Evolutionary conservation across 2,888 invertebrate species (phyloP).

Genomic region (Melipona beecheii): DNA sequence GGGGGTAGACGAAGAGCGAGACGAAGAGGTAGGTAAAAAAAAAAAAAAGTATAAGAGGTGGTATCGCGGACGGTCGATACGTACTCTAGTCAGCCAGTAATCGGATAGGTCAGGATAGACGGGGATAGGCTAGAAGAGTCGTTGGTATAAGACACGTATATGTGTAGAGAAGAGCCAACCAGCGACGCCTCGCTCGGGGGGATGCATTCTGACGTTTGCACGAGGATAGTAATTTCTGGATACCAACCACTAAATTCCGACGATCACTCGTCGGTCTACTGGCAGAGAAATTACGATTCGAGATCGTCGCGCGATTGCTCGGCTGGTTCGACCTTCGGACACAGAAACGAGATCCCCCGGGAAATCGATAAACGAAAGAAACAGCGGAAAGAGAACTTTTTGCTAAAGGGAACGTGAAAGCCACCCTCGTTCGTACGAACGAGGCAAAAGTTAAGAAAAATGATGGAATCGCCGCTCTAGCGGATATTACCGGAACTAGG

Average conservation of each 20-base stretch:
- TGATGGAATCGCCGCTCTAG: slow-evolving; percentile 77
- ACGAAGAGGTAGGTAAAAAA: slow-evolving; percentile 5
- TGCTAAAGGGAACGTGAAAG: slow-evolving; percentile 22
- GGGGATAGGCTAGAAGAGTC: slow-evolving; percentile 59
- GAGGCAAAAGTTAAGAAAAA: slow-evolving; percentile 27
- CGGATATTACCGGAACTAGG: slow-evolving; percentile 77
- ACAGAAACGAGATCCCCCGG: slow-evolving; percentile 8
- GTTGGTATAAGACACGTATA: slow-evolving; percentile 35
- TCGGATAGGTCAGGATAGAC: slow-evolving; percentile 74
- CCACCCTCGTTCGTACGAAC: slow-evolving; percentile 24
- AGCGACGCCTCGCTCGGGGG: slow-evolving; percentile 39
- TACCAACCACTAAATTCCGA: slow-evolving; percentile 49
- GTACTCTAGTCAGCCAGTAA: slow-evolving; percentile 71
- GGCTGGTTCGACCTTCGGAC: slow-evolving; percentile 35
- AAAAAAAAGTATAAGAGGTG: no score
- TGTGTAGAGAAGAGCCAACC: slow-evolving; percentile 47
- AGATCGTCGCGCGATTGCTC: slow-evolving; percentile 39
- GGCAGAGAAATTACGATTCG: slow-evolving; percentile 35
- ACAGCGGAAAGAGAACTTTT: slow-evolving; percentile 11
- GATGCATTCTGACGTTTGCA: slow-evolving; percentile 45
- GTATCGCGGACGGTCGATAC: slow-evolving; percentile 70
- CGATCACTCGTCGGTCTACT: slow-evolving; percentile 29
- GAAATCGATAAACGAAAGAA: slow-evolving; percentile 37
- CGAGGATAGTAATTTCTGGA: slow-evolving; percentile 48
- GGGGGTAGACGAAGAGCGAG: not conserved